Evolutionary conservation across 2,888 invertebrate genomes (phyloP).

Genomic region (Polydrusus tereticollis): DNA sequence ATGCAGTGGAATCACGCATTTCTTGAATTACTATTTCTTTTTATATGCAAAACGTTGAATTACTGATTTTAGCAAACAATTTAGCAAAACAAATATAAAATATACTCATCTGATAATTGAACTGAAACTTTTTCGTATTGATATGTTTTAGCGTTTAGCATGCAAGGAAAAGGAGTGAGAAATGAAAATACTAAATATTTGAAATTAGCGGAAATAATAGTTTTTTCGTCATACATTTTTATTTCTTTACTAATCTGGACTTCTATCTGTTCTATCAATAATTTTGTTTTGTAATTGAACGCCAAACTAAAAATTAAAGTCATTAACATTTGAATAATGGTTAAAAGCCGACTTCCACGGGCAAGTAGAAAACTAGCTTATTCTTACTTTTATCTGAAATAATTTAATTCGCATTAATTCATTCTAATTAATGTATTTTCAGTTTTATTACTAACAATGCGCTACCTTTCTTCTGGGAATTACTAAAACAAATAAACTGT

Average conservation of each 20-base stretch:
- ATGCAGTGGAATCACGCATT: too few species aligned
- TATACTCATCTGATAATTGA: too few species aligned
- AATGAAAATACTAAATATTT: background rate
- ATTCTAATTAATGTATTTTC: background rate
- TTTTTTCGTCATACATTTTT: background rate
- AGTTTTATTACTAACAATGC: background rate
- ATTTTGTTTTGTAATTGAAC: background rate
- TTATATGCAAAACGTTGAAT: too few species aligned
- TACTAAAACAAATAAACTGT: constrained; percentile 1
- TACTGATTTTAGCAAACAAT: too few species aligned
- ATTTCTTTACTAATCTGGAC: background rate
- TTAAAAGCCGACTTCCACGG: background rate
- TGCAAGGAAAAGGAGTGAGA: too few species aligned
- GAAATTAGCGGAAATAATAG: background rate
- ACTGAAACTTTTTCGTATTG: too few species aligned
- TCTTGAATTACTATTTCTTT: too few species aligned
- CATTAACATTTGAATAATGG: background rate
- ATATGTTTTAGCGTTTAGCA: too few species aligned
- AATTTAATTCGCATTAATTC: background rate
- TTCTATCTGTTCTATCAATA: background rate
- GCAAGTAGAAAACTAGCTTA: background rate
- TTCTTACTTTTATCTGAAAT: background rate
- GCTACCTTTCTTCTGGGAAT: constrained; percentile 6
- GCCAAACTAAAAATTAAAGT: background rate
- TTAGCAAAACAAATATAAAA: too few species aligned